Evolutionary conservation across 92 coral and sea anemone genomes (phyloP).

Genomic region (Desmophyllum pertusum): DNA sequence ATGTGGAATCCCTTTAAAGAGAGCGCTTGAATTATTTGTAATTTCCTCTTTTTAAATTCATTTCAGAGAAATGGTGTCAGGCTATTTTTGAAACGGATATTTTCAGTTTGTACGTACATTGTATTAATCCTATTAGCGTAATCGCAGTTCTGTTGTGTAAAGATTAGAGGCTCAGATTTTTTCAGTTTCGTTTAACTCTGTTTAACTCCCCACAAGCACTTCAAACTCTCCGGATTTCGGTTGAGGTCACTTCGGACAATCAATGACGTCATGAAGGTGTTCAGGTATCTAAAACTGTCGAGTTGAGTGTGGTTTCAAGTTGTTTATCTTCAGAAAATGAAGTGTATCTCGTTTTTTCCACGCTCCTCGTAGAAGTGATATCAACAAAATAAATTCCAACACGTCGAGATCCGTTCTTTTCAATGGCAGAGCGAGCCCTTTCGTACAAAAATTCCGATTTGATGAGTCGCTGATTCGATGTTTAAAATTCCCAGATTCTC

Average conservation of each 20-base stretch:
- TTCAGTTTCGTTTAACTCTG: too few relatives aligned
- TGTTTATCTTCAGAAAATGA: conserved; percentile 2
- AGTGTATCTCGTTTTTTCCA: background rate
- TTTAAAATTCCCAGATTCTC: background rate
- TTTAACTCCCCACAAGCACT: conserved; percentile 2
- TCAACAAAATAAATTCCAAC: background rate
- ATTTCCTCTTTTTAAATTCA: background rate
- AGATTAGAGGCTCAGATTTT: background rate
- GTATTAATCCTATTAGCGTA: conserved; percentile 20
- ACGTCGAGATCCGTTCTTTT: background rate
- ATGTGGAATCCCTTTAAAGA: background rate
- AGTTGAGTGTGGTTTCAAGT: background rate
- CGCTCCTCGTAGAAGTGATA: background rate
- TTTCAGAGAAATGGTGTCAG: conserved; percentile 6
- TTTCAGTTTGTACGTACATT: background rate
- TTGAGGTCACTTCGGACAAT: background rate
- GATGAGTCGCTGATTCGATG: background rate
- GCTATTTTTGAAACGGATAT: background rate
- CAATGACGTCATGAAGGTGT: background rate
- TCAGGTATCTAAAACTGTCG: background rate
- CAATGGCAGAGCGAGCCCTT: background rate
- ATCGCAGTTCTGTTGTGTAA: background rate
- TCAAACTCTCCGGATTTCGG: background rate
- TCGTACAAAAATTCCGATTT: background rate
- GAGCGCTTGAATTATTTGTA: background rate